Conservation (phyloP, 2,113 vertebrate genomes). For the Mastomys natalensis region DNA sequence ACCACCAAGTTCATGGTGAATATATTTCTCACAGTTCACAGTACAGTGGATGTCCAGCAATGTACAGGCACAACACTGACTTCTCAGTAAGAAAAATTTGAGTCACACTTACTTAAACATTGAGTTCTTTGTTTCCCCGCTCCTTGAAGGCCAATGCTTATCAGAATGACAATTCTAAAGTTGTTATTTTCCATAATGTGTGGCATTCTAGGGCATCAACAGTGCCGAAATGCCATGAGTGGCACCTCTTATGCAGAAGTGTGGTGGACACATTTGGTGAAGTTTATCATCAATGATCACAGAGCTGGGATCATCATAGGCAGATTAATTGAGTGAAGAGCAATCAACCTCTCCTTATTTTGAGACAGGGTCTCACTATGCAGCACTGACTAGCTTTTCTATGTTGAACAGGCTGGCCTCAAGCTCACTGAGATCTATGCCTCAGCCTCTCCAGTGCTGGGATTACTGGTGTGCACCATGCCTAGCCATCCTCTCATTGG, state of each 20-base stretch:
- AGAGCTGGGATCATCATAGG: conserved; percentile 7
- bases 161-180: neutral
- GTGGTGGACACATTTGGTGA: neutral
- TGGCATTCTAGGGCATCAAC: neutral
- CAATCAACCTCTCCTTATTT: neutral
- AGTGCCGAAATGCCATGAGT: neutral
- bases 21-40: neutral
- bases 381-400: neutral
- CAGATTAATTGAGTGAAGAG: neutral
- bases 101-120: neutral
- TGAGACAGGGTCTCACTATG: neutral
- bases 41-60: neutral
- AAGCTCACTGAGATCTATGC: neutral
- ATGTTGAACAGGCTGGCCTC: neutral
- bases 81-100: neutral
- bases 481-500: neutral
- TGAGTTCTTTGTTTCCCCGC: neutral
- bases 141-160: conserved; percentile 9
- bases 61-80: neutral
- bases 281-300: neutral
- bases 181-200: neutral
- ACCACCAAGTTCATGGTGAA: neutral
- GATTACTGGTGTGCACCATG: neutral
- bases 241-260: neutral
- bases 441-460: neutral